Conservation (phyloP, 2,113 vertebrate species). For the Cyanoramphus novaezelandiae region DNA sequence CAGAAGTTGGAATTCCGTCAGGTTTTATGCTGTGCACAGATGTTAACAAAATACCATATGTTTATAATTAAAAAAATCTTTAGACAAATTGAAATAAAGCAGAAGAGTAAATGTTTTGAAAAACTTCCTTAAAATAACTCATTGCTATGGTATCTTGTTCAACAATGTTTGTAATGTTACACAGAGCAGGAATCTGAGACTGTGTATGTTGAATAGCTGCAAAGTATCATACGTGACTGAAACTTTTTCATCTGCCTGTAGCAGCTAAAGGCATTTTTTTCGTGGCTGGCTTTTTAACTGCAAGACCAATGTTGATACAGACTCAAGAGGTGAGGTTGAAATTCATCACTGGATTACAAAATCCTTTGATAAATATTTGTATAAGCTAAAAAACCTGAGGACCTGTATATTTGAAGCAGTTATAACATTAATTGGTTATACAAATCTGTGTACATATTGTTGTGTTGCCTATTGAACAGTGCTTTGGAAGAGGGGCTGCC, state of each 20-base stretch:
- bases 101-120: slow-evolving; percentile 84
- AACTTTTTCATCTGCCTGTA: slow-evolving; percentile 62
- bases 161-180: slow-evolving; percentile 72
- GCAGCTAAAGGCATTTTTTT: slow-evolving; percentile 41
- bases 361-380: slow-evolving; percentile 46
- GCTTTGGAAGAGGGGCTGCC: background rate
- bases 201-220: slow-evolving; percentile 48
- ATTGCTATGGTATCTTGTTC: slow-evolving; percentile 74
- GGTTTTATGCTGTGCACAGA: slow-evolving; percentile 59
- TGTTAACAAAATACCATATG: slow-evolving; percentile 75
- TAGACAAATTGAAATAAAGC: slow-evolving; percentile 84
- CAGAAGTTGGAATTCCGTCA: slow-evolving; percentile 55
- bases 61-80: slow-evolving; percentile 79
- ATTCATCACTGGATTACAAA: slow-evolving; percentile 17
- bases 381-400: background rate
- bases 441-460: background rate
- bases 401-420: background rate
- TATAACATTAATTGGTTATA: background rate
- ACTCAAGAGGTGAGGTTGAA: background rate
- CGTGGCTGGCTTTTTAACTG: background rate
- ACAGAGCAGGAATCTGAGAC: slow-evolving; percentile 68
- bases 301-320: background rate
- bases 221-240: slow-evolving; percentile 14
- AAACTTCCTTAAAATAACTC: slow-evolving; percentile 82
- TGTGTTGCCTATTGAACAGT: background rate